Conservation (phyloP, 2,888 invertebrate genomes). For the Catotricha subobsoleta region DNA sequence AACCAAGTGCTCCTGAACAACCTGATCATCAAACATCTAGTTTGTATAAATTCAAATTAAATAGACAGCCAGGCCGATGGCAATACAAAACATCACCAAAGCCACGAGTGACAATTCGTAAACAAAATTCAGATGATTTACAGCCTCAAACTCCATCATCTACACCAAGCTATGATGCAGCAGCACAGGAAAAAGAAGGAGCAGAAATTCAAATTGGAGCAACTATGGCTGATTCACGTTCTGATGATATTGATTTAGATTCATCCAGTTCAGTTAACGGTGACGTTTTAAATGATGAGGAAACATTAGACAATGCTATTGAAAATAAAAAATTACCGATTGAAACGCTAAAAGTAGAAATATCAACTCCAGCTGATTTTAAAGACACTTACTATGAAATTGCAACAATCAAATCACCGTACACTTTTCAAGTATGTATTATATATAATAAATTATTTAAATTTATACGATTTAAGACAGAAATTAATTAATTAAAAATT, state of each 20-base stretch:
- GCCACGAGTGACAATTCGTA: slow-evolving; percentile 64
- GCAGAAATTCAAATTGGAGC: too few relatives aligned
- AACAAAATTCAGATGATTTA: slow-evolving; percentile 40
- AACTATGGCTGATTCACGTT: slow-evolving; percentile 34
- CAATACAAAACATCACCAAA: slow-evolving; percentile 80
- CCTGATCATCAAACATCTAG: slow-evolving; percentile 38
- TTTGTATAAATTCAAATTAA: slow-evolving; percentile 63
- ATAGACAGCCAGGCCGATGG: slow-evolving; percentile 71
- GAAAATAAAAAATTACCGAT: slow-evolving; percentile 42
- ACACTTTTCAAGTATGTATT: slow-evolving; percentile 62
- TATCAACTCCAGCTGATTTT: slow-evolving; percentile 73
- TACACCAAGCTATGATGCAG: slow-evolving; percentile 17
- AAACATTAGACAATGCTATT: slow-evolving; percentile 41
- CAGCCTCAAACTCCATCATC: slow-evolving; percentile 22
- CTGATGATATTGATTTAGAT: slow-evolving; percentile 46
- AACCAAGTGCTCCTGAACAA: slow-evolving; percentile 34
- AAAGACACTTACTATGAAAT: slow-evolving; percentile 75
- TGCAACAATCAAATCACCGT: slow-evolving; percentile 77
- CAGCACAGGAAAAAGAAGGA: slow-evolving; percentile 22
- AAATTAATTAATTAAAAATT: not conserved
- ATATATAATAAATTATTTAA: too few relatives aligned
- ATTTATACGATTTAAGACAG: too few relatives aligned
- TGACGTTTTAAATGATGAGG: slow-evolving; percentile 39
- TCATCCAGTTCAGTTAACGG: slow-evolving; percentile 50
- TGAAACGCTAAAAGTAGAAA: slow-evolving; percentile 74